A percentile compares a stretch with the other conserved stretches of the same genome.
Evolutionary conservation across 2,797 vertebrate species (phyloP).

Genomic region (Alcedo atthis): DNA sequence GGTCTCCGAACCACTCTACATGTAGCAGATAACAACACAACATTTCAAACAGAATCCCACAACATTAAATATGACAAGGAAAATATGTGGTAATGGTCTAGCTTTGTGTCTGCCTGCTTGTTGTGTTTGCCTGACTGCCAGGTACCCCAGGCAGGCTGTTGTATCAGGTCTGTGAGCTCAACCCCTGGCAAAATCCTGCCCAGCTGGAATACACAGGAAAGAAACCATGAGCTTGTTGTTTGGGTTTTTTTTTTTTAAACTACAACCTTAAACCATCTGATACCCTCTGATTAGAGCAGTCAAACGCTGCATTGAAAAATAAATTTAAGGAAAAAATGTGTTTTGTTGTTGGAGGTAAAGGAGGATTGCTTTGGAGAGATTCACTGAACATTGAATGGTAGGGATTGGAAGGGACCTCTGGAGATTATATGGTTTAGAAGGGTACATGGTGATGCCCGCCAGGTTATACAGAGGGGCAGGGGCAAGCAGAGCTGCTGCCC

Average conservation of each 20-base stretch:
- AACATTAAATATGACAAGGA: neutral
- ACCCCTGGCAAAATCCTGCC: constrained; percentile 2
- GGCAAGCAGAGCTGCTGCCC: neutral
- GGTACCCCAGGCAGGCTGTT: neutral
- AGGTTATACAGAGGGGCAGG: accelerated
- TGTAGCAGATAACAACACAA: neutral
- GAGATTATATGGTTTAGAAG: neutral
- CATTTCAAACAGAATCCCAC: neutral
- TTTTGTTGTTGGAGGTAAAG: neutral
- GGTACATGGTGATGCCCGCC: neutral
- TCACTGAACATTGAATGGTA: neutral
- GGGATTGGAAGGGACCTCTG: neutral
- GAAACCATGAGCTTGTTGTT: neutral
- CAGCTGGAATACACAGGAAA: neutral
- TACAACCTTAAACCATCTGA: neutral
- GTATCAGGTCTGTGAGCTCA: neutral
- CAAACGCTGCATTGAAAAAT: neutral
- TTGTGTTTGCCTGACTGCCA: neutral
- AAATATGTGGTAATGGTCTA: constrained; percentile 16
- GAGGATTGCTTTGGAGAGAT: neutral
- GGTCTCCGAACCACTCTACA: neutral
- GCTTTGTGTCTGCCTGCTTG: neutral
- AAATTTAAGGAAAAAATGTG: neutral
- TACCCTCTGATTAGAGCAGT: neutral
- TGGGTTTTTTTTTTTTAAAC: neutral